Evolutionary conservation across 1,140 invertebrate species (phyloP).

Genomic region (Aplysia californica): DNA sequence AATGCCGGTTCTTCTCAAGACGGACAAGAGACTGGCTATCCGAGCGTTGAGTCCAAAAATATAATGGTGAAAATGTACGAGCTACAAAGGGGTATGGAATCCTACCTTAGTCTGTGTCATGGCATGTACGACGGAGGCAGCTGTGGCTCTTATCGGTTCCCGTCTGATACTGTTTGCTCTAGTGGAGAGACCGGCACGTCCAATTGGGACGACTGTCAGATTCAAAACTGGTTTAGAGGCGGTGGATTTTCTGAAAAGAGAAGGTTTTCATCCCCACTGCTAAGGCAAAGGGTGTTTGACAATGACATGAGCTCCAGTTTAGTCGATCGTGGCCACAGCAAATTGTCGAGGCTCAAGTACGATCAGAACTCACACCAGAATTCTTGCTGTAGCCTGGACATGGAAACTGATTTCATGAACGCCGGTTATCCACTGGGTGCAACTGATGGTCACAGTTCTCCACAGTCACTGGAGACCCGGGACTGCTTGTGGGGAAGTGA

Average conservation of each 20-base stretch:
- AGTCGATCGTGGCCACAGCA: neutral
- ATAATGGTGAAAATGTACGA: neutral
- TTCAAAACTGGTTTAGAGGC: neutral
- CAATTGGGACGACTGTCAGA: neutral
- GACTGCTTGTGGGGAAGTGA: neutral
- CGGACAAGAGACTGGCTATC: too few relatives aligned
- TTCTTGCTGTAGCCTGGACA: conserved; percentile 5
- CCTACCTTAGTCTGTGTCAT: neutral
- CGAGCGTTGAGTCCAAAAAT: neutral
- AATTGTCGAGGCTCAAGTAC: neutral
- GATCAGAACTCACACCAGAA: neutral
- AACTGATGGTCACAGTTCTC: too few relatives aligned
- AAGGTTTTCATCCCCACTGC: neutral
- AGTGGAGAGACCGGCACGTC: neutral
- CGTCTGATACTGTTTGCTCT: too few relatives aligned
- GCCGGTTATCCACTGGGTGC: neutral
- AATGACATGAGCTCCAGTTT: neutral
- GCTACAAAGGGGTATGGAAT: neutral
- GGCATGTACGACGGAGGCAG: neutral
- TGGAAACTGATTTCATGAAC: conserved; percentile 14
- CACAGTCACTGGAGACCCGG: too few relatives aligned
- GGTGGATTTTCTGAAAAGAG: neutral
- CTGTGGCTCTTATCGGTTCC: too few relatives aligned
- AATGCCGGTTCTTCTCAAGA: neutral
- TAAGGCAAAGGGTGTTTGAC: too few relatives aligned